phyloP scores from a whole-genome alignment of 2,113 vertebrate species.

The Rhadina sibilatrix region DNA sequence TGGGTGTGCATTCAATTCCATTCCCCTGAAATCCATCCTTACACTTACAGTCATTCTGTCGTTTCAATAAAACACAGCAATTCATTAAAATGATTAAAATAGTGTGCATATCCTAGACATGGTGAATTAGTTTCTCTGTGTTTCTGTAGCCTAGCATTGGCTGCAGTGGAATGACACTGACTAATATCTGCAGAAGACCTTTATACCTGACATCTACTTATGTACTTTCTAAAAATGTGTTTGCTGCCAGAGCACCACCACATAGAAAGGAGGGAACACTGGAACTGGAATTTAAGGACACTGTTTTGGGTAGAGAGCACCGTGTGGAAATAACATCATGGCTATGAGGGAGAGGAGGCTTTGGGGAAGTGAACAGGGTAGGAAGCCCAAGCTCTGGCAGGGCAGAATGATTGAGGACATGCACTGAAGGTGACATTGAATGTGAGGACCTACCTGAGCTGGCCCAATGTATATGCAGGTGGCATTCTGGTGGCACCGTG shows the following conservation, averaged over 20 bases:
- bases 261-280: accelerated
- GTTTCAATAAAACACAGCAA: background rate
- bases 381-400: background rate
- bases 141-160: background rate
- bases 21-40: slow-evolving; percentile 84
- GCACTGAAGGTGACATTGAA: background rate
- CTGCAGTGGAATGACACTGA: background rate
- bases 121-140: background rate
- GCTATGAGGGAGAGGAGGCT: background rate
- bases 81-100: background rate
- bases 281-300: background rate
- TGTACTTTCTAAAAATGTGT: background rate
- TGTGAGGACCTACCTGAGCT: slow-evolving; percentile 77
- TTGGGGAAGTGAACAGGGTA: background rate
- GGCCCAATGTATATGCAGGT: slow-evolving; percentile 87
- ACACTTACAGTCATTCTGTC: slow-evolving; percentile 87
- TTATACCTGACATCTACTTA: background rate
- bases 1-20: slow-evolving; percentile 81
- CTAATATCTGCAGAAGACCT: background rate
- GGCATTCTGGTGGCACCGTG: slow-evolving; percentile 84
- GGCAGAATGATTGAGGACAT: background rate
- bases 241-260: background rate
- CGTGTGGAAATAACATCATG: background rate
- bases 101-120: background rate
- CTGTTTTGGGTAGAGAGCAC: background rate